Base-by-base conservation (phyloP, 2,113 vertebrate genomes). In the Hippocampus barbouri region DNA sequence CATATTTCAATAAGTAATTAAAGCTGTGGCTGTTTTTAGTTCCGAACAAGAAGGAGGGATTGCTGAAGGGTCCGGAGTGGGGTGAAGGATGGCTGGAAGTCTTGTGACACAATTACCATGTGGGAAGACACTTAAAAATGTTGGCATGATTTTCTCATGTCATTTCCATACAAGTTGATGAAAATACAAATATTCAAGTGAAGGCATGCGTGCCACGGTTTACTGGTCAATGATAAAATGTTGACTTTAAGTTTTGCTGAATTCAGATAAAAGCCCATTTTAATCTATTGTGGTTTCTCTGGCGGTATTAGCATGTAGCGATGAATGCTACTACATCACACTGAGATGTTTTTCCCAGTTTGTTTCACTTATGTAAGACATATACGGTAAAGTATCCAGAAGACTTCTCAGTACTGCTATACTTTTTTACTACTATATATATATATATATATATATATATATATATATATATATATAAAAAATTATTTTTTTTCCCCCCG, bases 1-100 rank as follows among this genome's bases (percentile, higher is more conserved):
- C 67, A 77, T 88, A 90, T 92, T 88, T 90, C 80, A 88, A 91
- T 81, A 79, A 69, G 89, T 90, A 90, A 89, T 89, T 90, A 89
- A 92, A 88, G 89, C 38, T 80, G 76, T 81, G 90, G 81, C 84
- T 90, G 86, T 90, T 91, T 90, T 77, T 70, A 83, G 77, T 75
- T 87, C 74, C 84, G 69, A 72, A 63, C 57, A 69, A 68, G 49
- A 78, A 38, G 79, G 65, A 73, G 67, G 71, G 38, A 51, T 65
- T 70, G 78, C 47, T 18, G 47, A 51, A 51, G 43, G 43, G 43
- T 45, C 43, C 41, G 41, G 8, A 43, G 41, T 49, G 15, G 14
- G 12, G 12, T 45, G 43, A 45, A 45, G 10, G 43, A 45, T 45
- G 43, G 43, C 43, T 45, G 43, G 43, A 15, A 3, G 20, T 53